These are phyloP conservation scores for Sarcophilus harrisii DNA, from an alignment of 2,797 vertebrate species.

Conservation along the genomic window DNA sequence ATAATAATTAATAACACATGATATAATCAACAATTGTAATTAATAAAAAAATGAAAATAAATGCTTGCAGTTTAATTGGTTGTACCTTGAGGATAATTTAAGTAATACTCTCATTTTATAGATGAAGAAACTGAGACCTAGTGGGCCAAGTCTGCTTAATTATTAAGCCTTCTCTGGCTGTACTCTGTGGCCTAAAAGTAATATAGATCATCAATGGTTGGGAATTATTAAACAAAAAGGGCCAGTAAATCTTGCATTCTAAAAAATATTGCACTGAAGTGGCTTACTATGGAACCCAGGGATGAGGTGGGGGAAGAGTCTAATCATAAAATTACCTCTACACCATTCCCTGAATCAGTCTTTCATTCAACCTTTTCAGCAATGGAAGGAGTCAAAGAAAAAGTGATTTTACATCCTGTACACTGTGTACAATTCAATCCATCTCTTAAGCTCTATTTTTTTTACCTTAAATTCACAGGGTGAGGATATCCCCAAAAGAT, in stretches of 20 bases:
- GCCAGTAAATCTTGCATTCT: background rate
- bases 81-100: background rate
- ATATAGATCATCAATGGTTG: background rate
- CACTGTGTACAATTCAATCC: slow-evolving; percentile 19
- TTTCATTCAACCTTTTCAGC: slow-evolving; percentile 11
- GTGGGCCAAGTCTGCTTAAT: slow-evolving; percentile 56
- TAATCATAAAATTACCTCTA: background rate
- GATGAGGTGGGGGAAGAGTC: background rate
- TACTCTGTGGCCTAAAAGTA: slow-evolving; percentile 14
- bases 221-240: slow-evolving; percentile 20
- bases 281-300: background rate
- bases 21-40: background rate
- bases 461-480: slow-evolving; percentile 9
- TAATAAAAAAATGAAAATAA: background rate
- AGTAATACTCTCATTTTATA: background rate
- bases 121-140: slow-evolving; percentile 9
- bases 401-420: slow-evolving; percentile 17
- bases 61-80: background rate
- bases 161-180: slow-evolving; percentile 57
- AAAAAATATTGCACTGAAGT: slow-evolving; percentile 34
- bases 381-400: background rate
- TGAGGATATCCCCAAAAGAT: background rate
- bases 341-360: background rate
- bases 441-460: slow-evolving; percentile 18
- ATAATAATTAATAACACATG: background rate